Evolutionary conservation across 1,140 invertebrate genomes (phyloP).

Genomic region (Conus betulinus): DNA sequence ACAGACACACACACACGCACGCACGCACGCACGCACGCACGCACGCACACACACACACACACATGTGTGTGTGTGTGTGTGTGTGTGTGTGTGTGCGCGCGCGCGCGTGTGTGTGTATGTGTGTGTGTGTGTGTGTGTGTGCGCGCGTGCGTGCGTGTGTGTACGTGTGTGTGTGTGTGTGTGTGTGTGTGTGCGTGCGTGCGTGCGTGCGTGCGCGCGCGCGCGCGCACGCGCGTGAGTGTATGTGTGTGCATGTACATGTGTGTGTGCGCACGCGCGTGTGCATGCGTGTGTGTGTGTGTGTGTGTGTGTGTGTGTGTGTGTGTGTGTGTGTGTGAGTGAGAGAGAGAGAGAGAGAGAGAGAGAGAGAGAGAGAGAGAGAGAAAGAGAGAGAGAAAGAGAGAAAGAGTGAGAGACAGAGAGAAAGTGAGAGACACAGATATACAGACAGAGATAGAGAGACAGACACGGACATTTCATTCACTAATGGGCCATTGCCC

Average conservation of each 20-base stretch:
- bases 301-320: constrained; percentile 16
- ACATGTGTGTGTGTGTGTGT: not conserved
- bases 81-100: not conserved
- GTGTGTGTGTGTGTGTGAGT: constrained; percentile 13
- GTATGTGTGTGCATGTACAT: not conserved
- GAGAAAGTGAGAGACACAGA: too few species aligned
- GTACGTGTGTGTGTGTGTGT: not conserved
- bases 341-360: not conserved
- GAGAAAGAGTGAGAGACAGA: too few species aligned
- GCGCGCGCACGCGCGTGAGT: not conserved
- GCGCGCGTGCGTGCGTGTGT: not conserved
- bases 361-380: too few species aligned
- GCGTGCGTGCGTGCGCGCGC: not conserved
- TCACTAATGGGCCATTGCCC: too few species aligned
- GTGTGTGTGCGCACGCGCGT: not conserved
- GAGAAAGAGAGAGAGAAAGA: too few species aligned
- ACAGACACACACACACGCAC: too few species aligned
- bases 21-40: too few species aligned
- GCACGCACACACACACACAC: too few species aligned
- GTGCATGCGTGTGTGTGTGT: not conserved
- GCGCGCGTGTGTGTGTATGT: not conserved
- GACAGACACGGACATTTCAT: too few species aligned
- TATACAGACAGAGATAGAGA: too few species aligned
- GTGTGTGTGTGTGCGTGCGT: constrained; percentile 2
- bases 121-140: constrained; percentile 9